Base-by-base conservation (phyloP, 2,888 invertebrate genomes). In the Prosopocoilus inquinatus region DNA sequence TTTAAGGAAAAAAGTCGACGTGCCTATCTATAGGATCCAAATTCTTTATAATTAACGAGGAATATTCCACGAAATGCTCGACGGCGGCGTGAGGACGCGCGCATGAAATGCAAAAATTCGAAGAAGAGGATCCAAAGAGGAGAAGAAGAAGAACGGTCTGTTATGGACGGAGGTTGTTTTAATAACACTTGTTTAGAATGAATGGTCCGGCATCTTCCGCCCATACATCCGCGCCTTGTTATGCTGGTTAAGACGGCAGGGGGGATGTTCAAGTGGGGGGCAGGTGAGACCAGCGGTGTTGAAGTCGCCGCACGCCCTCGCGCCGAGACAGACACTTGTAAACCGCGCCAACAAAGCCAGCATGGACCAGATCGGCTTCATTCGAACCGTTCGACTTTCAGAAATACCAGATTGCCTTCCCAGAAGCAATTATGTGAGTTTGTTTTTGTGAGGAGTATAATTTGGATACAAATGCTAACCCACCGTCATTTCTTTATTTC, bases 221-320 rank as follows among this genome's bases (percentile, higher is more conserved):
- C 72, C 71, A 69, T 71, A 70, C 70, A 70, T 73, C 71, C 67
- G 68, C 70, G 70, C 69, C 71, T 72, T 66, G 71, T 72, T 72
- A 72, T 67, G 67, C 59, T 62, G 66, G 64, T 63, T 62, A 58
- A 61, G 63, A 53, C 53, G 55, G 51, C 55, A 59, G 59, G 60
- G 50, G 52, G 44, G 59, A 38, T 50, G 44, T 54, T 53, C 51
- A 43, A 51, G 55, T 36, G 54, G 58, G 63, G 58, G 62, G 61
- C 58, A 67, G 66, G 67, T 65, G 66, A 65, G 68, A 68, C 59
- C 56, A 59, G 59, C 67, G 67, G 72, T 68, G 71, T 72, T 68
- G 71, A 72, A 70, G 66, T 67, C 70, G 65, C 70, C 67, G 69
- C 71, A 71, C 71, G 72, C 71, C 71, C 70, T 71, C 71, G 70